These are phyloP conservation scores for Halictus quadricinctus DNA, from an alignment of 2,888 invertebrate genomes.

Conservation along the genomic window DNA sequence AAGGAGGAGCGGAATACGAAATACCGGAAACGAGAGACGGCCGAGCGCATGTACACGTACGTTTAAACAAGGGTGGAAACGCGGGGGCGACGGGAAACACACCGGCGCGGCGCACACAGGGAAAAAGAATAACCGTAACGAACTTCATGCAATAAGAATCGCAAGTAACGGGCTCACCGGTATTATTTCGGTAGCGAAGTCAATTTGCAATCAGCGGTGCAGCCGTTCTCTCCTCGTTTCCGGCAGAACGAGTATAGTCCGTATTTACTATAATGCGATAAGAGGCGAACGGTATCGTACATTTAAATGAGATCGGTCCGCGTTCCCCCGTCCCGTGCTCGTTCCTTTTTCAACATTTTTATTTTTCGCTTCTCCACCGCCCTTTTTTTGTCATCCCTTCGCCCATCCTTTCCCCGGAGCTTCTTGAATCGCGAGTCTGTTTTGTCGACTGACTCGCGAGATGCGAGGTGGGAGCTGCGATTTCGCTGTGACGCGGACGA, in stretches of 20 bases:
- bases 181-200: constrained; percentile 75
- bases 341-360: constrained; percentile 10
- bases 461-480: neutral
- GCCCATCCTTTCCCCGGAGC: neutral
- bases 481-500: neutral
- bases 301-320: constrained; percentile 74
- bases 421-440: constrained; percentile 31
- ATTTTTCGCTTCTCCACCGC: constrained; percentile 2
- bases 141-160: constrained; percentile 71
- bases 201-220: constrained; percentile 78
- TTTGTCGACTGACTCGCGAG: neutral
- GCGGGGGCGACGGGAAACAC: constrained; percentile 13
- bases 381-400: neutral
- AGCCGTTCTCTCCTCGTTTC: constrained; percentile 65
- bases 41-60: constrained; percentile 36
- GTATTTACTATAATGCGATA: constrained; percentile 80
- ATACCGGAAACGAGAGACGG: constrained; percentile 32
- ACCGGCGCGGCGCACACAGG: constrained; percentile 43
- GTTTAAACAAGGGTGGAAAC: constrained; percentile 40
- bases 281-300: constrained; percentile 77
- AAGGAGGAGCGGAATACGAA: neutral
- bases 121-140: constrained; percentile 69
- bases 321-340: constrained; percentile 5
- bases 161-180: constrained; percentile 63
- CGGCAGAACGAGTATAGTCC: constrained; percentile 61